Evolutionary conservation across 2,113 vertebrate genomes (phyloP).

Genomic region (Eulacestoma nigropectus): DNA sequence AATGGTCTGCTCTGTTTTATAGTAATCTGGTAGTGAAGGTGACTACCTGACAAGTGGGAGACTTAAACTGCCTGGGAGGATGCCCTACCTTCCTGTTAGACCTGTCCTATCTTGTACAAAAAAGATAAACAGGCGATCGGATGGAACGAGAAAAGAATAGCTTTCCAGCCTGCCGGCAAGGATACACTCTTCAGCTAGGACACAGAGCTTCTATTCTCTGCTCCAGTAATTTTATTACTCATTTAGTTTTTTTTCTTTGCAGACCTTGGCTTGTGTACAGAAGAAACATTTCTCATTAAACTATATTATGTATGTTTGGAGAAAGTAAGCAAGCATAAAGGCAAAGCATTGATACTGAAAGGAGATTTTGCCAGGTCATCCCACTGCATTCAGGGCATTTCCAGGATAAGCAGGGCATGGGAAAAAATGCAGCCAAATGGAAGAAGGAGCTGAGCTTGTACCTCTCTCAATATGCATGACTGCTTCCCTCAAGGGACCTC

Average conservation of each 20-base stretch:
- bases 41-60: neutral
- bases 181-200: neutral
- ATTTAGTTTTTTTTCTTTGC: neutral
- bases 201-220: neutral
- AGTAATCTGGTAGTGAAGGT: neutral
- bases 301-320: neutral
- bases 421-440: neutral
- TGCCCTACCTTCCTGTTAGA: neutral
- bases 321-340: neutral
- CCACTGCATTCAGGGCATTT: neutral
- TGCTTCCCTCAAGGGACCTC: neutral
- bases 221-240: neutral
- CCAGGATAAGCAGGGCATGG: neutral
- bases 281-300: neutral
- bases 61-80: neutral
- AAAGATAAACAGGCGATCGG: neutral
- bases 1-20: neutral
- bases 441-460: neutral
- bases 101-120: neutral
- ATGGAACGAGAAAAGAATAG: neutral
- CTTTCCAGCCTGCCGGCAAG: neutral
- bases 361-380: neutral
- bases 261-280: neutral
- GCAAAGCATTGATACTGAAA: neutral
- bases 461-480: rapidly evolving